phyloP scores from a whole-genome alignment of 2,113 vertebrate species.

The Pedionomus torquatus region DNA sequence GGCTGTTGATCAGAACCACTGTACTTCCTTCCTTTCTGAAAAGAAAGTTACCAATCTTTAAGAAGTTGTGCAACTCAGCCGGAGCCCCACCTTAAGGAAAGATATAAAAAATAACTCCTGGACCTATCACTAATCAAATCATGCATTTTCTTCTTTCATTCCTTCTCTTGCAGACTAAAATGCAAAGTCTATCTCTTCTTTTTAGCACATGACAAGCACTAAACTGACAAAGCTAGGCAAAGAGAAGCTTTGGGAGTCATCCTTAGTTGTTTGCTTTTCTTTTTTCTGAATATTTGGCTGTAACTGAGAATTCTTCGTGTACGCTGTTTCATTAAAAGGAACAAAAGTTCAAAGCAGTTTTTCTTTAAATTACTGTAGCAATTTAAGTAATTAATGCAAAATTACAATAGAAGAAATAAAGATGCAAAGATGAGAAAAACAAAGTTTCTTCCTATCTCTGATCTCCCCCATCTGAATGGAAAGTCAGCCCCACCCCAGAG shows the following conservation, averaged over 20 bases:
- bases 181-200: background rate
- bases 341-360: background rate
- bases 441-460: background rate
- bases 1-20: background rate
- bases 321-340: background rate
- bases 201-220: background rate
- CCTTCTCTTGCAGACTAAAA: background rate
- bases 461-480: background rate
- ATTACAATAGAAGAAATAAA: background rate
- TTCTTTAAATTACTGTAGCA: background rate
- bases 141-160: background rate
- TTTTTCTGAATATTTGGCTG: background rate
- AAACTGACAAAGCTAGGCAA: background rate
- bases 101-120: background rate
- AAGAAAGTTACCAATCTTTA: background rate
- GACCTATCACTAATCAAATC: background rate
- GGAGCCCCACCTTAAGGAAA: background rate
- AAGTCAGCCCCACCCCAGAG: background rate
- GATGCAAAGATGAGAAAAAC: background rate
- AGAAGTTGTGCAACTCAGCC: background rate
- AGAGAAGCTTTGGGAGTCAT: background rate
- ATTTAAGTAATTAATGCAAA: background rate
- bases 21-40: background rate
- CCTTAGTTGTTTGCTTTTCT: background rate
- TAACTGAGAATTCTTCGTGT: background rate